phyloP scores from a whole-genome alignment of 1,140 invertebrate genomes.

The Stenopsyche tienmushanensis region DNA sequence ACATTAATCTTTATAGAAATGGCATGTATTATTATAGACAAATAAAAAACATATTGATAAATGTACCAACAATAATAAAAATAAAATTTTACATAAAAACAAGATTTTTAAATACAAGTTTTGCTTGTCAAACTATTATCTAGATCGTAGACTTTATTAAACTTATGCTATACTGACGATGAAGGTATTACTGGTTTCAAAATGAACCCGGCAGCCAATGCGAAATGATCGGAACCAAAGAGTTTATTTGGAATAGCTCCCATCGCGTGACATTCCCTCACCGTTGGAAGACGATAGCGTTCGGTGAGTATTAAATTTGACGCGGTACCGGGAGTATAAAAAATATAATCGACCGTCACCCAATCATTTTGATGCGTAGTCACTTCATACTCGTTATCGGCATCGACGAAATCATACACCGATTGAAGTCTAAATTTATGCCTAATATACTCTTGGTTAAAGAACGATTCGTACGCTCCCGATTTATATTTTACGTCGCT shows the following conservation, averaged over 20 bases:
- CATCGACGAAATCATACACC: conserved; percentile 56
- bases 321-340: conserved; percentile 56
- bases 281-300: conserved; percentile 35
- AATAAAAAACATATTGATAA: too few relatives aligned
- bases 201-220: conserved; percentile 35
- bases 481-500: conserved; percentile 25
- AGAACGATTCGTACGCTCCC: conserved; percentile 42
- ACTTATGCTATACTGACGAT: background rate
- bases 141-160: too few relatives aligned
- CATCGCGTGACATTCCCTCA: conserved; percentile 26
- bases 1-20: too few relatives aligned
- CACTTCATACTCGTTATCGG: conserved; percentile 54
- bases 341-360: conserved; percentile 82
- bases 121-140: too few relatives aligned
- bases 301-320: conserved; percentile 18
- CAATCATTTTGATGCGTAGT: conserved; percentile 75
- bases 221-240: conserved; percentile 38
- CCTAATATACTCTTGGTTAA: conserved; percentile 53
- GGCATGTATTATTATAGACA: too few relatives aligned
- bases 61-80: too few relatives aligned
- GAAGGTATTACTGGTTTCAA: background rate
- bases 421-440: conserved; percentile 60
- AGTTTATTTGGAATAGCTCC: conserved; percentile 29
- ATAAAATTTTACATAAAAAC: too few relatives aligned
- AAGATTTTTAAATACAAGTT: too few relatives aligned